phyloP scores from a whole-genome alignment of 2,113 vertebrate species.

The Erythrocebus patas region DNA sequence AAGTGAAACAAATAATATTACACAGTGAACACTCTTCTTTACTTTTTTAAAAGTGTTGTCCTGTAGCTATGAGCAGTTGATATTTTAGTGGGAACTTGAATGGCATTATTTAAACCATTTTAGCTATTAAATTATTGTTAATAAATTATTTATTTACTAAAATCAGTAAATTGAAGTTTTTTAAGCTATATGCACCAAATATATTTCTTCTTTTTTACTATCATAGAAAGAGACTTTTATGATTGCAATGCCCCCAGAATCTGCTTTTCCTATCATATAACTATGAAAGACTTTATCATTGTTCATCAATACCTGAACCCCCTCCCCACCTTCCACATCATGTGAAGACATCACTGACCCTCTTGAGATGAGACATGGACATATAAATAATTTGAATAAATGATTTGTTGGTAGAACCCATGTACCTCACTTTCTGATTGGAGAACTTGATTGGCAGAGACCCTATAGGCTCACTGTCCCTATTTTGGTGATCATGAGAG shows the following conservation, averaged over 20 bases:
- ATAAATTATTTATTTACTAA: neutral
- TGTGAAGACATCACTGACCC: neutral
- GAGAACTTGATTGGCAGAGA: neutral
- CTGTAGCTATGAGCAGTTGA: neutral
- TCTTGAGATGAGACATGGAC: neutral
- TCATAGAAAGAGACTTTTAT: neutral
- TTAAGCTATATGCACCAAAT: neutral
- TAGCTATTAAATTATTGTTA: neutral
- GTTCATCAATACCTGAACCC: neutral
- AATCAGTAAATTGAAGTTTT: neutral
- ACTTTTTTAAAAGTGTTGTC: neutral
- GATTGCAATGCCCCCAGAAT: neutral
- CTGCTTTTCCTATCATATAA: neutral
- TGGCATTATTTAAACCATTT: neutral
- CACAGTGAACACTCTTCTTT: neutral
- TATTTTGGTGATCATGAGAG: neutral
- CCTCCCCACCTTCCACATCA: accelerated
- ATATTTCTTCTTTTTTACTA: neutral
- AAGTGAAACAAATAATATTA: neutral
- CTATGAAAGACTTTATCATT: neutral
- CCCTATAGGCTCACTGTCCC: neutral
- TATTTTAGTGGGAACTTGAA: neutral
- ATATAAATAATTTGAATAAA: neutral
- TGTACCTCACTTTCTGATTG: neutral
- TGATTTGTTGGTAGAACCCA: neutral